These are phyloP conservation scores for Branchellion lobata DNA, from an alignment of 2,888 invertebrate species.

Conservation along the genomic window DNA sequence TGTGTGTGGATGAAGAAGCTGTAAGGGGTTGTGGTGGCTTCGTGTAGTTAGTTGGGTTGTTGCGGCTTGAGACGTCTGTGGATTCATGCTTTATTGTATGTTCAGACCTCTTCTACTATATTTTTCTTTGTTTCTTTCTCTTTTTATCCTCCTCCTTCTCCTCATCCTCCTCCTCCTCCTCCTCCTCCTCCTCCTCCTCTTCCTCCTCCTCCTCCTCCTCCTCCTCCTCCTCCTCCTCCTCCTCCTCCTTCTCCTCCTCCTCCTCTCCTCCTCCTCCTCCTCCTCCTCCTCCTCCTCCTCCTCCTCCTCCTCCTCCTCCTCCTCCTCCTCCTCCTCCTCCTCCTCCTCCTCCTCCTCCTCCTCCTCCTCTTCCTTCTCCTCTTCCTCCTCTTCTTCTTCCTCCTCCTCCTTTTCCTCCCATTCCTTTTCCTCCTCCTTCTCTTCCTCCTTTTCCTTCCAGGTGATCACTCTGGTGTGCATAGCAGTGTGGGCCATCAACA, in stretches of 20 bases:
- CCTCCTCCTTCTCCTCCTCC: not conserved
- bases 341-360: not conserved
- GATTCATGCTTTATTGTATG: too few relatives aligned
- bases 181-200: conserved; percentile 3
- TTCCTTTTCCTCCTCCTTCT: not conserved
- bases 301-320: not conserved
- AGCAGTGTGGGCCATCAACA: conserved; percentile 99
- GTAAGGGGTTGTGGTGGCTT: too few relatives aligned
- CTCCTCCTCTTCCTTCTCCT: not conserved
- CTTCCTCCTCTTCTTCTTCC: not conserved
- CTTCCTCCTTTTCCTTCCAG: conserved; percentile 53
- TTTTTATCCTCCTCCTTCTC: too few relatives aligned
- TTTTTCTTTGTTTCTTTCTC: too few relatives aligned
- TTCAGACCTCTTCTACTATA: not conserved
- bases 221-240: not conserved
- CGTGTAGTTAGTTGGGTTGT: too few relatives aligned
- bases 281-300: not conserved
- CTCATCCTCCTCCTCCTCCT: too few relatives aligned
- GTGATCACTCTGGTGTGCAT: conserved; percentile 99
- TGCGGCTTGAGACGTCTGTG: too few relatives aligned
- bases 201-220: conserved; percentile 3
- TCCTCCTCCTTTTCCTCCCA: too few relatives aligned
- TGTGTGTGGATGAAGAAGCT: too few relatives aligned
- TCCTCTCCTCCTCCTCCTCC: not conserved
- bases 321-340: not conserved